Evolutionary conservation across 1,140 invertebrate species (phyloP), one percentile per base, ranked within the genome.

Genomic region (Zaprionus ornatus): DNA sequence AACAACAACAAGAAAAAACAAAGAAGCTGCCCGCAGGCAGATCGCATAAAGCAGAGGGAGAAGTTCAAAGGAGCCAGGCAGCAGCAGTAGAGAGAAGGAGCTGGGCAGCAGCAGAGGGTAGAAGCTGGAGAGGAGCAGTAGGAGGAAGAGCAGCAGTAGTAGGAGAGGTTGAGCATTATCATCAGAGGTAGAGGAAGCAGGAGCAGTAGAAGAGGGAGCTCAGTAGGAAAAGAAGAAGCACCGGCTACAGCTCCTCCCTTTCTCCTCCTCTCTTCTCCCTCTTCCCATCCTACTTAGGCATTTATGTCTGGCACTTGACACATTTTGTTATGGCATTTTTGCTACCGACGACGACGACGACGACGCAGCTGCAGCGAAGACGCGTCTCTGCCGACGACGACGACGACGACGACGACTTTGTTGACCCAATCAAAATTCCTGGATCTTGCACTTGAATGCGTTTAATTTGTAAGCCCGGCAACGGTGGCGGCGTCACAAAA

Each of bases 221-320:
- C 13, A 4, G 29, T 17, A 37, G n/a, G 29, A 19, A 32, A 0
- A 4, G 37, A 40, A 35, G 27, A 56, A 7, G 52, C 1, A 23
- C 27, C 4, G 6, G 48, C 27, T 32, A 13, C 17, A 3, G 40
- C 72, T 70, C 52, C 71, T 60, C 23, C 25, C 32, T 6, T 27
- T 37, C 7, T 19, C 3, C 56, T 72, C 37, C 32, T 6, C 37
- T 37, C 7, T 19, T 1, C 56, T 72, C 37, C 29, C 35, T 59
- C 29, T 54, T 42, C 25, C 35, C 50, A 45, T 54, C 80, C 82
- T 90, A 85, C 81, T 90, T 84, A 85, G 82, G 86, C 85, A 90
- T 90, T 90, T 90, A 90, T 90, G 85, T 90, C 85, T 90, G 85
- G 86, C 85, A 90, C 85, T 90, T 90, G 86, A 90, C 85, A 90